These are phyloP conservation scores for Gallinago stenura DNA, from an alignment of 2,797 vertebrate genomes.

Conservation along the genomic window DNA sequence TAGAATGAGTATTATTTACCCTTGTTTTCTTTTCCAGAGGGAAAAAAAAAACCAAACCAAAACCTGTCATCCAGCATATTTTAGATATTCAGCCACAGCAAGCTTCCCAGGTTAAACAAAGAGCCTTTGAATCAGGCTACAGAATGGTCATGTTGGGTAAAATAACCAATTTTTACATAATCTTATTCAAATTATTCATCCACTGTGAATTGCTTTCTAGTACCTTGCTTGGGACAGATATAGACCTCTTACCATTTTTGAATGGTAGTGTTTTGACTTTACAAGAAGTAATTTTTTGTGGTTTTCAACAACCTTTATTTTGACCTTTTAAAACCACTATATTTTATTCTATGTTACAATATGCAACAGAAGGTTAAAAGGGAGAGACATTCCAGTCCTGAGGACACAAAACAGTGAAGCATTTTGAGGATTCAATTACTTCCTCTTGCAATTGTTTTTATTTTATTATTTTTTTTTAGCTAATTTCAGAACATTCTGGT, in stretches of 20 bases:
- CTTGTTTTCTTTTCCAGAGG: not conserved
- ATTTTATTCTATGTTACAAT: not conserved
- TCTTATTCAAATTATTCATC: not conserved
- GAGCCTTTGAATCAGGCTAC: not conserved
- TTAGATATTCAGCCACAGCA: not conserved
- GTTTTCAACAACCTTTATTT: not conserved
- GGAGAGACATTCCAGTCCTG: not conserved
- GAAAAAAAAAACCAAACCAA: not conserved
- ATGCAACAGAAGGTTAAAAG: not conserved
- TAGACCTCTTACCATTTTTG: not conserved
- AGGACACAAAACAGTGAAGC: not conserved
- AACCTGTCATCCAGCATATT: not conserved
- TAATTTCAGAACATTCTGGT: not conserved
- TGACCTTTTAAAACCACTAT: not conserved
- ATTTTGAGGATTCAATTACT: not conserved
- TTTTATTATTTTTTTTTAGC: no score
- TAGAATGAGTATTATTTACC: not conserved
- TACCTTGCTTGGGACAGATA: not conserved
- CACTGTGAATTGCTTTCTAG: not conserved
- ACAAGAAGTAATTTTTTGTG: not conserved
- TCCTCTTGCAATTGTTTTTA: not conserved
- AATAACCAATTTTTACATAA: not conserved
- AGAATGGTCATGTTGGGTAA: not conserved
- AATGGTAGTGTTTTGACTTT: not conserved
- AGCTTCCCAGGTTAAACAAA: not conserved